Evolutionary conservation across 2,888 invertebrate species (phyloP), one percentile per base, ranked within the genome.

Genomic region (Tanytarsus gracilentus): DNA sequence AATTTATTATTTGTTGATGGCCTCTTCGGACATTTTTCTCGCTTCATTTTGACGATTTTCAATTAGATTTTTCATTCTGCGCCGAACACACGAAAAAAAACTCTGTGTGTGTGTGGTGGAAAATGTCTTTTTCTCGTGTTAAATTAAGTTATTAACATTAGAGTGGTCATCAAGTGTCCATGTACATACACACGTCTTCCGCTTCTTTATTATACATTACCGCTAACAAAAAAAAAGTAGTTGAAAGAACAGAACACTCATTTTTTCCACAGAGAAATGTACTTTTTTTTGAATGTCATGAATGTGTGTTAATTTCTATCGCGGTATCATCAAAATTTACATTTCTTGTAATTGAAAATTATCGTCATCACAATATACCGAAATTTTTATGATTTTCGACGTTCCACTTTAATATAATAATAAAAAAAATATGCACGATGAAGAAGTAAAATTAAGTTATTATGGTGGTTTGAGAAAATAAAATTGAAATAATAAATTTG

Each of bases 1-100:
- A 58, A 58, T 58, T 58, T 58, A 58, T 58, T 58, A 58, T 58
- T 58, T 44, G 58, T 58, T 58, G 58, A 58, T 58, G 58, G 58
- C 48, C n/a, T 58, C 51, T 51, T 25, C 26, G 11, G 23, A 11
- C 49, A 40, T 26, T 25, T 40, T 26, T 26, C 50, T 27, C 40
- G 44, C 26, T 25, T 36, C 44, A 44, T 25, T 14, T 27, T 58
- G 58, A 58, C 48, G 58, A 29, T 58, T 58, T 58, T 58, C 58
- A 58, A 58, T 58, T 58, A 58, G 30, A 58, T 18, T 29, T 58
- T 40, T 21, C 21, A 4, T 44, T 18, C 21, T 23, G 2, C 11
- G 16, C 23, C 40, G 40, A 8, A 11, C n/a, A 33, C 9, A 16
- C n/a, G 36, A n/a, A n/a, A n/a, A n/a, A n/a, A n/a, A 14, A 14